Conservation (phyloP, 2,797 vertebrate genomes). For the Lagorchestes hirsutus region DNA sequence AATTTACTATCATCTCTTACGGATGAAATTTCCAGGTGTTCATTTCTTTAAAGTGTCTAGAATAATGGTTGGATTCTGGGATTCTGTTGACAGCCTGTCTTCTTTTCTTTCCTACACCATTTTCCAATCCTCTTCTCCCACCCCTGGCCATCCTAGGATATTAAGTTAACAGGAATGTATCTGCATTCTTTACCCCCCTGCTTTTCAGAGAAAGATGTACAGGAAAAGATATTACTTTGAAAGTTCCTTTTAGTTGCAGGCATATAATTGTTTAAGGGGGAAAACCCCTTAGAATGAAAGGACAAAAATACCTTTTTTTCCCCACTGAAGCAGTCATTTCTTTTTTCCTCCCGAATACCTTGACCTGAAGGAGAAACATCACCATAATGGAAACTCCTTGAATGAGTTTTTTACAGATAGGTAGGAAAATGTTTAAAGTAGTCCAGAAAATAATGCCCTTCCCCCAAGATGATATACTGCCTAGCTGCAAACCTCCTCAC, state of each 20-base stretch:
- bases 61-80: not conserved
- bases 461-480: slow-evolving; percentile 6
- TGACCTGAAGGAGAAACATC: slow-evolving; percentile 7
- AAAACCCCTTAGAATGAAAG: slow-evolving; percentile 23
- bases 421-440: not conserved
- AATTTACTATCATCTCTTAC: not conserved
- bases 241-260: slow-evolving; percentile 41
- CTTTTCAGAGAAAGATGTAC: not conserved
- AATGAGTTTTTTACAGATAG: not conserved
- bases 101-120: not conserved
- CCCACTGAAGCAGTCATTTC: not conserved
- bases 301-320: slow-evolving; percentile 35
- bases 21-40: not conserved
- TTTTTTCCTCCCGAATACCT: slow-evolving; percentile 49
- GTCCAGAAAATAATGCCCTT: not conserved
- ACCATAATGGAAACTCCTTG: not conserved
- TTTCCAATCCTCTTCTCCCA: not conserved
- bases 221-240: slow-evolving; percentile 24
- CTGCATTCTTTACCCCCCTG: not conserved
- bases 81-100: not conserved
- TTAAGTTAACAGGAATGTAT: not conserved
- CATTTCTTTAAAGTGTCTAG: not conserved
- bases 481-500: slow-evolving; percentile 80
- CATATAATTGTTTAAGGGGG: not conserved
- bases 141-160: not conserved